Evolutionary conservation across 1,140 invertebrate genomes (phyloP), one percentile per base, ranked within the genome.

Genomic region (Drosophila subpulchrella): DNA sequence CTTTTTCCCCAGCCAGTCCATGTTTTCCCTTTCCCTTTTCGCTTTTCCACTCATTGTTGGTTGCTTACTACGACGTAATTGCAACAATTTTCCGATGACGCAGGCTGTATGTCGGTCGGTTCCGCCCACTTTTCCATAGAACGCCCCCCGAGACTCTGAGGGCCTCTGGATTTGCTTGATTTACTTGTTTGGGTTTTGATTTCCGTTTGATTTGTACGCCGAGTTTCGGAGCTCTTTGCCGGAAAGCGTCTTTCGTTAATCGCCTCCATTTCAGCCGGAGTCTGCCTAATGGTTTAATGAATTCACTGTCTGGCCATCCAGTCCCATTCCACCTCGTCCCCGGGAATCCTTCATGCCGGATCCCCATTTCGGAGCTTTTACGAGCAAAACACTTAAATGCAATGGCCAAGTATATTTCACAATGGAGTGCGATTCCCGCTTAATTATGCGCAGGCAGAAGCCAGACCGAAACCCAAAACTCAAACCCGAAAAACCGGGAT

Each of bases 51-150:
- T 48, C 81, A 73, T 71, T 72, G 79, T 77, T 59, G 62, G 38
- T 61, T 82, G 75, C 67, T 70, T 86, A 76, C 62, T 46, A 65
- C 75, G 44, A 44, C 58, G 80, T 86, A 89, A 83, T 86, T 86
- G 83, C 84, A 86, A 86, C 84, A 77, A 80, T 83, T 83, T 88
- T 62, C 61, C 42, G 65, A 70, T 77, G 63, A 77, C 75, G 65
- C 63, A 77, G 59, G 48, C 57, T 50, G 56, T 55, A 42, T 62
- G 57, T 58, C 27, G 42, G 15, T 27, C 24, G 59, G 32, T 32
- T 24, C 41, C 34, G 42, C 46, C 20, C 46, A 54, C 44, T 53
- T 46, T 39, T 27, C 47, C 32, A 7, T 8, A 32, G 11, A 15
- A 24, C 61, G 36, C 46, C 71, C 27, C 55, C 39, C 24, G 27